Evolutionary conservation across 2,797 vertebrate genomes (phyloP).

Genomic region (Mergus octosetaceus): DNA sequence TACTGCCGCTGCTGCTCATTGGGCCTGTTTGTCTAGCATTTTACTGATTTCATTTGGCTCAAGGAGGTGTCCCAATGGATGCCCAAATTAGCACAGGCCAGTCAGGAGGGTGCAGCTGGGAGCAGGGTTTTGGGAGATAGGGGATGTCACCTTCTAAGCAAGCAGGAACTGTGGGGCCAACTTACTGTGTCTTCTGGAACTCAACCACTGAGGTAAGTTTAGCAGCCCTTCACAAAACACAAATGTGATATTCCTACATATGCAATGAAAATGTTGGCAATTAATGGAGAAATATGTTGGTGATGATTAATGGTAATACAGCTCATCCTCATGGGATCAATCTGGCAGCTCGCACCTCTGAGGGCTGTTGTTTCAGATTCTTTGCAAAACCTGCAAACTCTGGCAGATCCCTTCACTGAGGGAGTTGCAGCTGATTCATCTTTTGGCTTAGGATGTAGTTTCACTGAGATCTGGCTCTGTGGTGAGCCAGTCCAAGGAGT

Average conservation of each 20-base stretch:
- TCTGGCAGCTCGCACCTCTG: background rate
- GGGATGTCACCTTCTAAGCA: background rate
- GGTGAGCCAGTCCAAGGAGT: background rate
- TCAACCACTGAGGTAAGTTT: background rate
- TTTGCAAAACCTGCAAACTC: constrained; percentile 25
- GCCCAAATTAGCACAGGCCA: background rate
- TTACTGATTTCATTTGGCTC: background rate
- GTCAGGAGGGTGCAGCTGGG: background rate
- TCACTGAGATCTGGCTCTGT: background rate
- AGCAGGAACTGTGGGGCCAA: background rate
- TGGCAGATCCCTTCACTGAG: background rate
- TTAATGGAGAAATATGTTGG: background rate
- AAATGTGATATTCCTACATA: background rate
- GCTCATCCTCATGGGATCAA: constrained; percentile 1
- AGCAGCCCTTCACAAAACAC: background rate
- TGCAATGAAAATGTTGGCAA: background rate
- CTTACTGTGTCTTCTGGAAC: background rate
- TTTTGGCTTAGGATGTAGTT: constrained; percentile 22
- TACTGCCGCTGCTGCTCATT: background rate
- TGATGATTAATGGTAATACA: background rate
- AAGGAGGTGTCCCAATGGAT: background rate
- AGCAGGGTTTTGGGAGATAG: background rate
- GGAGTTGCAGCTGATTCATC: constrained; percentile 16
- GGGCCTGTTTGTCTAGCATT: background rate
- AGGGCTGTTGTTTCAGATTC: background rate